Conservation (phyloP, 2,113 vertebrate genomes). For the Piaya cayana region DNA sequence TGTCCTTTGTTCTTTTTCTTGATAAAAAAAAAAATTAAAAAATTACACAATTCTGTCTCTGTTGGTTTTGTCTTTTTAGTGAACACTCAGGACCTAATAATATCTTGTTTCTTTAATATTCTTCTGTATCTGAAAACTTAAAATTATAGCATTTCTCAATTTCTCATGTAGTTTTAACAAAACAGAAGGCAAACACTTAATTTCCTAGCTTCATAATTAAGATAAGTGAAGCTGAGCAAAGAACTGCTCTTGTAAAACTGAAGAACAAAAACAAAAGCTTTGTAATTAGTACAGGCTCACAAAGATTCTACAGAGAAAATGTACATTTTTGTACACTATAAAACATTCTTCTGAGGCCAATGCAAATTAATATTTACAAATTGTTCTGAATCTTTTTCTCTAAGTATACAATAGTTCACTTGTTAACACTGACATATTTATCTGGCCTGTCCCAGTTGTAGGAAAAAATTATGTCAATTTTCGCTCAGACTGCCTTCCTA, state of each 20-base stretch:
- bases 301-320: slow-evolving; percentile 3
- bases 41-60: neutral
- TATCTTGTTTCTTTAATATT: neutral
- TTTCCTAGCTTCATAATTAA: neutral
- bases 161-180: slow-evolving; percentile 9
- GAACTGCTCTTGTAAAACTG: neutral
- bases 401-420: slow-evolving; percentile 77
- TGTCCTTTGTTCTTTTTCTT: neutral
- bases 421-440: slow-evolving; percentile 85
- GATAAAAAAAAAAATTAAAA: neutral
- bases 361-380: slow-evolving; percentile 75
- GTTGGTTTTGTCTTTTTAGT: neutral
- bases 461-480: slow-evolving; percentile 86
- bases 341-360: slow-evolving; percentile 11
- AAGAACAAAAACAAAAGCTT: neutral
- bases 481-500: slow-evolving; percentile 79
- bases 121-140: neutral
- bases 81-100: neutral
- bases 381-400: slow-evolving; percentile 35
- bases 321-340: slow-evolving; percentile 8
- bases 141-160: neutral
- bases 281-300: neutral
- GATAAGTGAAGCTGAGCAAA: neutral
- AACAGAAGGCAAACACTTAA: slow-evolving; percentile 11
- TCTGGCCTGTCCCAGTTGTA: slow-evolving; percentile 77